Evolutionary conservation across 2,888 invertebrate species (phyloP).

Genomic region (Lasioglossum oenotherae): DNA sequence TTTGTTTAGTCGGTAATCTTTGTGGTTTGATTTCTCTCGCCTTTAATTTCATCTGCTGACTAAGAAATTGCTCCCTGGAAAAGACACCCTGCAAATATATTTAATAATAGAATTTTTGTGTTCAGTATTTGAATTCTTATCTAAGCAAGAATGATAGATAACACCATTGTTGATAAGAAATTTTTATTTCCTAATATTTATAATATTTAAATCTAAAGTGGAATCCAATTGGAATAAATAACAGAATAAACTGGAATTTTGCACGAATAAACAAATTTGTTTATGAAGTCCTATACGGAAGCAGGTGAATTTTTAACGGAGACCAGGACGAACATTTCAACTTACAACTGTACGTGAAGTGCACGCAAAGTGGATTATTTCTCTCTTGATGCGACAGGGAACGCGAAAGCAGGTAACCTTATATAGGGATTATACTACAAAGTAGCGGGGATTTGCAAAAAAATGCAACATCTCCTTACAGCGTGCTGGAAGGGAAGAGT

Average conservation of each 20-base stretch:
- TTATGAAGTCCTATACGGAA: background rate
- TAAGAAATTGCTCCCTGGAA: background rate
- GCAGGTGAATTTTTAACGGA: background rate
- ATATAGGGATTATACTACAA: background rate
- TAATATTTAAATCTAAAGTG: background rate
- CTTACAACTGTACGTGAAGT: background rate
- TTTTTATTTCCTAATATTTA: too few species aligned
- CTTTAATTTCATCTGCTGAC: background rate
- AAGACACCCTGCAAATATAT: background rate
- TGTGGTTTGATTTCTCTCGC: background rate
- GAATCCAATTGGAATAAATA: background rate
- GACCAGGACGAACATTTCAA: background rate
- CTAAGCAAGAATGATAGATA: background rate
- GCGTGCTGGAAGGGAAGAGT: background rate
- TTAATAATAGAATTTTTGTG: background rate
- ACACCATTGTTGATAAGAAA: too few species aligned
- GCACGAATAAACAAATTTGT: background rate
- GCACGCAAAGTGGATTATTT: slow-evolving; percentile 9
- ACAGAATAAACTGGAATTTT: too few species aligned
- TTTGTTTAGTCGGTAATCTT: background rate
- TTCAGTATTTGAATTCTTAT: background rate
- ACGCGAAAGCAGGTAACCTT: background rate
- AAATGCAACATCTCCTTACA: background rate
- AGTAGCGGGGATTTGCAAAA: background rate
- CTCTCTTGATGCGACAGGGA: background rate